A percentile compares a stretch with the other conserved stretches of the same genome.
phyloP scores from a whole-genome alignment of 2,888 invertebrate species.

The Eupelmus urozonus region DNA sequence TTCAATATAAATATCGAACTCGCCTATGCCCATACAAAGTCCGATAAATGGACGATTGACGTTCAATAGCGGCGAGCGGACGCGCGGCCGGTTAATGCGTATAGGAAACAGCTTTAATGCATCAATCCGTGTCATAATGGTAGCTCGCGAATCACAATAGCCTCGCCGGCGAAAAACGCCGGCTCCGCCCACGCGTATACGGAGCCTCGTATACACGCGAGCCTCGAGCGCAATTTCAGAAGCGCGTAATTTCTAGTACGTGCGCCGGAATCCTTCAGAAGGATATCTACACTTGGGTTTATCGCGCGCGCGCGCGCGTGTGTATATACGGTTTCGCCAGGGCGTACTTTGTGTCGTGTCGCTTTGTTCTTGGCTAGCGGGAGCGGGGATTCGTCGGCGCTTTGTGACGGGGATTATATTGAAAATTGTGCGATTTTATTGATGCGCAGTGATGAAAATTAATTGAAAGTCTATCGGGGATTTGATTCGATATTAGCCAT shows the following conservation, averaged over 20 bases:
- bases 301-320: background rate
- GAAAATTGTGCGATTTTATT: too few species aligned
- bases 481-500: too few species aligned
- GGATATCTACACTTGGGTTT: constrained; percentile 35
- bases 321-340: too few species aligned
- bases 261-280: constrained; percentile 20
- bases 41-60: constrained; percentile 31
- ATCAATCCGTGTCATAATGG: constrained; percentile 27
- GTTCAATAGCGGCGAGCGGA: constrained; percentile 7
- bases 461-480: too few species aligned
- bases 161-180: background rate
- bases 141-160: constrained; percentile 27
- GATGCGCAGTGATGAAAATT: too few species aligned
- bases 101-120: constrained; percentile 24
- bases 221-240: background rate
- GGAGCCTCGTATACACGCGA: background rate
- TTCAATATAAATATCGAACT: too few species aligned
- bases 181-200: too few species aligned
- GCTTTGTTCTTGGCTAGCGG: constrained; percentile 17
- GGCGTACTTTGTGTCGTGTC: constrained; percentile 21
- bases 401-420: too few species aligned
- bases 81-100: constrained; percentile 15
- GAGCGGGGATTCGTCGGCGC: background rate
- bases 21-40: too few species aligned
- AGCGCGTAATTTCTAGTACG: constrained; percentile 35